A percentile compares a stretch with the other conserved stretches of the same genome.
phyloP scores from a whole-genome alignment of 2,113 vertebrate species.

The Cavia aperea region DNA sequence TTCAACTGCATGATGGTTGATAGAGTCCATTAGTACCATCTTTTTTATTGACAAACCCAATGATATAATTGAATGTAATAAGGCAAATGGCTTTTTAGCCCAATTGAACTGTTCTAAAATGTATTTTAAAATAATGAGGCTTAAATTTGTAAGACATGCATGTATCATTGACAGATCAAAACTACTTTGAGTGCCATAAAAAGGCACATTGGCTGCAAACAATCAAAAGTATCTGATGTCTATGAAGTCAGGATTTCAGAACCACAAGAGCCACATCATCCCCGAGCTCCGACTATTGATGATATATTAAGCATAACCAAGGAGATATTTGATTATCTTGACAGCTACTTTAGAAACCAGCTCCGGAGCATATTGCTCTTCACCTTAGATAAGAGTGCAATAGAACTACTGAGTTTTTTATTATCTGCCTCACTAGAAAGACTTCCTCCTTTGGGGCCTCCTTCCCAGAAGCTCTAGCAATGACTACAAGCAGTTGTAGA shows the following conservation, averaged over 20 bases:
- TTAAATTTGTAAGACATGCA: constrained; percentile 25
- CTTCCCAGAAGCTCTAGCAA: background rate
- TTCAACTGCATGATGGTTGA: constrained; percentile 19
- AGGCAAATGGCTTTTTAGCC: constrained; percentile 27
- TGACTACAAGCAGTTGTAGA: background rate
- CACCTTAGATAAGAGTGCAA: background rate
- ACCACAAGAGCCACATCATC: background rate
- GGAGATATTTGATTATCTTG: background rate
- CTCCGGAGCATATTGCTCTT: background rate
- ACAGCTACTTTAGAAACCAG: background rate
- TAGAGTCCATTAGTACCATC: background rate
- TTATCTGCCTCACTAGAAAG: background rate
- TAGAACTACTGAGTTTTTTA: constrained; percentile 6
- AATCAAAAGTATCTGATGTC: constrained; percentile 11
- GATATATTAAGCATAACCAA: constrained; percentile 16
- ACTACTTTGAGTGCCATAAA: constrained; percentile 10
- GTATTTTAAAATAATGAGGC: constrained; percentile 3
- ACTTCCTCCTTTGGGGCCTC: background rate
- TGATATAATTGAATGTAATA: constrained; percentile 26
- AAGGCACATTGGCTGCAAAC: background rate
- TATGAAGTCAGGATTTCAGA: constrained; percentile 26
- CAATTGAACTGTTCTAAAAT: background rate
- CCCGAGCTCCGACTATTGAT: background rate
- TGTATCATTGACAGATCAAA: background rate
- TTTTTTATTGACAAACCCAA: background rate